These are phyloP conservation scores for Cerastoderma edule DNA, from an alignment of 2,888 invertebrate species.

Conservation along the genomic window DNA sequence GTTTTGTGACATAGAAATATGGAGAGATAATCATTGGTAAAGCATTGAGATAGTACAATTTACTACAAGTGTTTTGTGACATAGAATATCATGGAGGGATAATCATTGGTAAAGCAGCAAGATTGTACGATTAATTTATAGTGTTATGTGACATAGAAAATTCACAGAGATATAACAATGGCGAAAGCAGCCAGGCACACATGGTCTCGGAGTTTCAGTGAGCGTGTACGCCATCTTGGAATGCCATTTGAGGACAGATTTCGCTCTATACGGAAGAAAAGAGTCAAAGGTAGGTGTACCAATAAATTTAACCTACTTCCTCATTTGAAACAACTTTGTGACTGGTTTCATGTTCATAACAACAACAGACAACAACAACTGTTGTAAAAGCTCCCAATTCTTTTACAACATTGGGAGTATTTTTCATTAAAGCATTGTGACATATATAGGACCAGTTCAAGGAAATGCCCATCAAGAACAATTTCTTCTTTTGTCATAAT, in stretches of 20 bases:
- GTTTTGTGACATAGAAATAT: too few species aligned
- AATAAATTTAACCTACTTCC: too few species aligned
- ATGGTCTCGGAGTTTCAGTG: constrained; percentile 80
- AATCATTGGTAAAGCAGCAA: too few species aligned
- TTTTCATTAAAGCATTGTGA: neutral
- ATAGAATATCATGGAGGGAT: too few species aligned
- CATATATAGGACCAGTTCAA: neutral
- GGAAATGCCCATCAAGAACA: neutral
- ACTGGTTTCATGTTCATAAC: too few species aligned
- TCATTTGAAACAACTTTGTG: too few species aligned
- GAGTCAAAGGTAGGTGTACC: constrained; percentile 73
- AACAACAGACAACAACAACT: too few species aligned
- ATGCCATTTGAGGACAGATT: constrained; percentile 72
- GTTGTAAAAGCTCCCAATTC: too few species aligned
- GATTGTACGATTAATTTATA: too few species aligned
- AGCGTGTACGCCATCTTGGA: constrained; percentile 71
- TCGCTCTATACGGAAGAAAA: constrained; percentile 66
- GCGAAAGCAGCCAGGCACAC: constrained; percentile 47
- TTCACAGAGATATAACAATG: constrained; percentile 1
- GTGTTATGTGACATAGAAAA: neutral
- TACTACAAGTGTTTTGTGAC: too few species aligned
- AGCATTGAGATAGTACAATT: too few species aligned
- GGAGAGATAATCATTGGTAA: too few species aligned
- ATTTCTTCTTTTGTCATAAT: neutral
- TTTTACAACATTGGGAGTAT: neutral